These are phyloP conservation scores for Sebastes variabilis DNA, from an alignment of 2,797 vertebrate species.

Conservation along the genomic window DNA sequence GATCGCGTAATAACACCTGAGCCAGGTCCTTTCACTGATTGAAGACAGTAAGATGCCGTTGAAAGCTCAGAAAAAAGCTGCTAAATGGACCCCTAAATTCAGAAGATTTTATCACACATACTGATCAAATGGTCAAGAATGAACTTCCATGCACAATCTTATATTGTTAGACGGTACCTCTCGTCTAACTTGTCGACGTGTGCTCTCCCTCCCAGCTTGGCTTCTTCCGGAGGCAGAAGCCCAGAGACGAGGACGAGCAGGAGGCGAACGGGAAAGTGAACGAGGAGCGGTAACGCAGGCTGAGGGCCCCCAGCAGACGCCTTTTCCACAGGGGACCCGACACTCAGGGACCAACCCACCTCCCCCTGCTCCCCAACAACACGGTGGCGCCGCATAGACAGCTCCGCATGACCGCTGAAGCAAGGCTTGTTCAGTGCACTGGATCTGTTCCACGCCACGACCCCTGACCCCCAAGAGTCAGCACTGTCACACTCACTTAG, in stretches of 20 bases:
- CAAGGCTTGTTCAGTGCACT: conserved; percentile 69
- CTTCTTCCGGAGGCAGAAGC: conserved; percentile 91
- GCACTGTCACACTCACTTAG: conserved; percentile 73
- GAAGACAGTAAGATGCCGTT: background rate
- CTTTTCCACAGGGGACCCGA: conserved; percentile 75
- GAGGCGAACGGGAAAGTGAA: conserved; percentile 83
- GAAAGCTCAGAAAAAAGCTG: background rate
- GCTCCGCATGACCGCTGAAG: conserved; percentile 46
- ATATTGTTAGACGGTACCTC: background rate
- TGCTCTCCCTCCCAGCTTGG: conserved; percentile 85
- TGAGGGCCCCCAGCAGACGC: conserved; percentile 65
- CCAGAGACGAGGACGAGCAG: conserved; percentile 78
- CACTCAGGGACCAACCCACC: conserved; percentile 83
- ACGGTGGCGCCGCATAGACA: conserved; percentile 50
- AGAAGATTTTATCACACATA: background rate
- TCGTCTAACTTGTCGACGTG: background rate
- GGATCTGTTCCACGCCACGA: conserved; percentile 56
- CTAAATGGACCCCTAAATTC: background rate
- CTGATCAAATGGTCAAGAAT: background rate
- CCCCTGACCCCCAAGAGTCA: conserved; percentile 62
- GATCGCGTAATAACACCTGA: background rate
- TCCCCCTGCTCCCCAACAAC: conserved; percentile 42
- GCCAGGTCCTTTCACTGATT: background rate
- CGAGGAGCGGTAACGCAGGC: conserved; percentile 86
- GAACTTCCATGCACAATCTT: background rate